A percentile compares a stretch with the other conserved stretches of the same genome.
phyloP scores from a whole-genome alignment of 2,888 invertebrate genomes.

The Teleogryllus oceanicus region DNA sequence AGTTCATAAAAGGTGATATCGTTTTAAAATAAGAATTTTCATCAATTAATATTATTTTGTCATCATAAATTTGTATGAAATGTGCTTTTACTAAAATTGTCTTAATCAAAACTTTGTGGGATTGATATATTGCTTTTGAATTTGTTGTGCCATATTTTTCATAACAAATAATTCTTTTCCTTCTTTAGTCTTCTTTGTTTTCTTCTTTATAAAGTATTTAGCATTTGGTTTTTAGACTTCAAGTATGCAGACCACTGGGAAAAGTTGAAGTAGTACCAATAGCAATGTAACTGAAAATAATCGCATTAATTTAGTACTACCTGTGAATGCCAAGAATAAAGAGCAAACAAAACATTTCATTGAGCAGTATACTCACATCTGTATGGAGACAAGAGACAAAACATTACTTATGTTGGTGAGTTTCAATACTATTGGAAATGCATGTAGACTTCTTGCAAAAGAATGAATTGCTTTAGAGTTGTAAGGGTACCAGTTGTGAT shows the following conservation, averaged over 20 bases:
- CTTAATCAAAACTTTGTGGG: too few relatives aligned
- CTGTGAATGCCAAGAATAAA: slow-evolving; percentile 58
- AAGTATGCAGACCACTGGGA: slow-evolving; percentile 80
- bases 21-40: neutral
- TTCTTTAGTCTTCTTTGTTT: slow-evolving; percentile 26
- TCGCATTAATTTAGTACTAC: slow-evolving; percentile 72
- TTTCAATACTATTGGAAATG: slow-evolving; percentile 22
- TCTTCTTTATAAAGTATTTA: slow-evolving; percentile 33
- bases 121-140: too few relatives aligned
- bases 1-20: slow-evolving; percentile 52
- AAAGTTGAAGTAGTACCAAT: slow-evolving; percentile 84
- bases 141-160: too few relatives aligned
- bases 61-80: too few relatives aligned
- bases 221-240: slow-evolving; percentile 56
- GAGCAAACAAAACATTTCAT: slow-evolving; percentile 64
- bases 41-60: too few relatives aligned
- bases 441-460: too few relatives aligned
- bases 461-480: too few relatives aligned
- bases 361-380: slow-evolving; percentile 65
- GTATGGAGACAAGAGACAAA: slow-evolving; percentile 74
- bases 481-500: too few relatives aligned
- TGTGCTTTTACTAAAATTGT: too few relatives aligned
- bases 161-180: neutral
- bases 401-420: slow-evolving; percentile 69
- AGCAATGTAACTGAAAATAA: slow-evolving; percentile 93